phyloP scores from a whole-genome alignment of 37 sponge, comb jelly and placozoan species.

The Hexactinellida sp. region DNA sequence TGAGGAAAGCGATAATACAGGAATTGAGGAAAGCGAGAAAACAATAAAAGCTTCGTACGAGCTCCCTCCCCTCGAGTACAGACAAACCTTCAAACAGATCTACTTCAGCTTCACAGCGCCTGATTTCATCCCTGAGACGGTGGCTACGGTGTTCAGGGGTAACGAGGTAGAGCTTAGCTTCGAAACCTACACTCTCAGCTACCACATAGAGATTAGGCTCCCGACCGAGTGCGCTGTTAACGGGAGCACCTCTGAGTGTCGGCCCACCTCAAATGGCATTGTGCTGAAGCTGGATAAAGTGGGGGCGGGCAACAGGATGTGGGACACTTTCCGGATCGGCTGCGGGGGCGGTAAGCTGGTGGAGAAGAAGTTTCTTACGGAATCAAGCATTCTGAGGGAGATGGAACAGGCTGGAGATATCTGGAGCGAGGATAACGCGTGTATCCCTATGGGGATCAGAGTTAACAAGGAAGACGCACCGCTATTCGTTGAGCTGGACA shows the following conservation, averaged over 20 bases:
- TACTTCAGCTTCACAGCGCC: background rate
- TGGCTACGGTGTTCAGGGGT: background rate
- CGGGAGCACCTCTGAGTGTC: background rate
- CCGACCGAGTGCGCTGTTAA: background rate
- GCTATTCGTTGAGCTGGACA: background rate
- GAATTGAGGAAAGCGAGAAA: background rate
- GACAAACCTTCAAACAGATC: constrained; percentile 12
- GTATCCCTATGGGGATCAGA: background rate
- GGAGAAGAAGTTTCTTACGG: background rate
- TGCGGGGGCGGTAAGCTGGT: background rate
- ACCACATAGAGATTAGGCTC: background rate
- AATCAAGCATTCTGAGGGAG: background rate
- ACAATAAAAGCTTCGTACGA: background rate
- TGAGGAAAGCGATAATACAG: background rate
- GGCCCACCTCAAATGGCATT: background rate
- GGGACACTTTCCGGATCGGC: background rate
- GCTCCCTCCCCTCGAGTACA: background rate
- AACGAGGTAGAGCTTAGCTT: background rate
- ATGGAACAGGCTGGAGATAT: background rate
- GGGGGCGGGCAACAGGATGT: background rate
- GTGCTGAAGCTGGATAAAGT: background rate
- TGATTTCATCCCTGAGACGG: background rate
- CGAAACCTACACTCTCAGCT: background rate
- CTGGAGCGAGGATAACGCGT: background rate
- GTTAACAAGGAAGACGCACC: background rate